Conservation (phyloP, 2,797 vertebrate genomes). For the Poecilia picta region DNA sequence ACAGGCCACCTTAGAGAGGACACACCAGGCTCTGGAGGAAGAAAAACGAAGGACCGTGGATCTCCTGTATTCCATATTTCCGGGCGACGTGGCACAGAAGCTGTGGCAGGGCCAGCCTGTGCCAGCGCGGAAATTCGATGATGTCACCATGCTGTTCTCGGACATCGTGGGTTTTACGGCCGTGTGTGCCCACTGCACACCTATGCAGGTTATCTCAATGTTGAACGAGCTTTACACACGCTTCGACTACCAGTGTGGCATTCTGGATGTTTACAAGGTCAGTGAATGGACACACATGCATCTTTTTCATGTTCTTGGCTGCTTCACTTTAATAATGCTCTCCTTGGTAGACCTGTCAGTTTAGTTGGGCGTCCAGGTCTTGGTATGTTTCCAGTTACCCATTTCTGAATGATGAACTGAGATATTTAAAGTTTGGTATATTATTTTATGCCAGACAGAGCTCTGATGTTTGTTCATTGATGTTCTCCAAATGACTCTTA, state of each 20-base stretch:
- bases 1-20: conserved; percentile 91
- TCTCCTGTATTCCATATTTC: conserved; percentile 97
- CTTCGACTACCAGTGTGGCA: conserved; percentile 98
- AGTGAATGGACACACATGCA: conserved; percentile 25
- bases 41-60: conserved; percentile 98
- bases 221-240: conserved; percentile 97
- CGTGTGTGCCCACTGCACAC: conserved; percentile 96
- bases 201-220: conserved; percentile 99
- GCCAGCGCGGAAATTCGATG: conserved; percentile 95
- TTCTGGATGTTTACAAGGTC: conserved; percentile 98
- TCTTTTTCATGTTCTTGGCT: conserved; percentile 1
- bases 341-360: neutral
- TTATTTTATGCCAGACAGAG: neutral
- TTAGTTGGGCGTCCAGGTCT: neutral
- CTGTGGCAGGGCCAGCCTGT: conserved; percentile 96
- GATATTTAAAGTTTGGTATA: neutral
- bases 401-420: neutral
- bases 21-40: conserved; percentile 95
- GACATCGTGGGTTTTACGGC: conserved; percentile 99
- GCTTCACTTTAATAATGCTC: neutral
- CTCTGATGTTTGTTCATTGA: neutral
- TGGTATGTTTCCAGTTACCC: neutral
- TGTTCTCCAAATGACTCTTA: neutral
- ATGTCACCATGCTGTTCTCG: conserved; percentile 98
- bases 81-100: conserved; percentile 95